Base-by-base conservation (phyloP, 2,797 vertebrate genomes). In the Sebastes aleutianus region DNA sequence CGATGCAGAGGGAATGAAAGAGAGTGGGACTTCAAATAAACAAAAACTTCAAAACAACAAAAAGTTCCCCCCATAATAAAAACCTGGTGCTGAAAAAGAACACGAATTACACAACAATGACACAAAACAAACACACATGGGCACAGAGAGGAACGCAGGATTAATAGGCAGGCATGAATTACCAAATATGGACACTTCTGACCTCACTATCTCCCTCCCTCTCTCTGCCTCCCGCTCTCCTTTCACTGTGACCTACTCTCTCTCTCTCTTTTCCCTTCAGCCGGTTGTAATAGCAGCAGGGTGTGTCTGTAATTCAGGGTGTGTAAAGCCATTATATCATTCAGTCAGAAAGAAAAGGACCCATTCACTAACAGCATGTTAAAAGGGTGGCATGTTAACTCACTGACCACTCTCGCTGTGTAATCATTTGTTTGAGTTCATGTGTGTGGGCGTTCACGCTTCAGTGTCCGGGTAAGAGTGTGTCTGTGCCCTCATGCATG, bases 121-220 rank as follows among this genome's bases (percentile, higher is more conserved):
- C 36, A 14, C 7, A 65, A 78, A 86, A 71, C 74, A 89, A 88
- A 88, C 63, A 82, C 64, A 78, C 31, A 27, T 14, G 20, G 65
- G 71, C 31, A 76, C 24, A 47, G 39, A 63, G 24, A 85, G 70
- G 87, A 77, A 76, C 58, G 63, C 57, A 14, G 80, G 74, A 71
- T 86, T 77, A 78, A 89, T 90, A 88, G 54, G 53, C 81, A 87
- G 80, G 75, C 84, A 90, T 86, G 86, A 88, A 95, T 95, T 71
- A 93, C 94, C 94, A 95, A 95, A 96, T 95, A 95, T 95, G 95
- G 94, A 93, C 83, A 93, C 85, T 88, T 90, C 88, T 94, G 92
- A 94, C 92, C 92, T 93, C 90, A 83, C 80, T 29, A 66, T 70
- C 87, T 88, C 82, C 75, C 87, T 87, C 81, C 83, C 78, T 68